Evolutionary conservation across 2,797 vertebrate species (phyloP).

Genomic region (Aeoliscus strigatus): DNA sequence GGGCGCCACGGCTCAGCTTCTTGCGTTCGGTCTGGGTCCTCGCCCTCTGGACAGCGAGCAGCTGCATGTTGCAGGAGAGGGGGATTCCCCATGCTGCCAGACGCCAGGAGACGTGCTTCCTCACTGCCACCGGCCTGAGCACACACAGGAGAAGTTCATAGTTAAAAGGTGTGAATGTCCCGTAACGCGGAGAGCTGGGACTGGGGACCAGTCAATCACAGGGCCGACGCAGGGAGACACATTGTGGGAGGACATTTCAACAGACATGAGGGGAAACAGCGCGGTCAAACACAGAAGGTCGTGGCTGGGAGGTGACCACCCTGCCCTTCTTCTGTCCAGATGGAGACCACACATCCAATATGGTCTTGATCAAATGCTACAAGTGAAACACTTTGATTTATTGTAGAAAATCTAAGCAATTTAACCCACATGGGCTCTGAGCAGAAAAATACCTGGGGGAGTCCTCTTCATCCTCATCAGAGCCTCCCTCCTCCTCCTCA

Average conservation of each 20-base stretch:
- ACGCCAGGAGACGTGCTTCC: conserved; percentile 59
- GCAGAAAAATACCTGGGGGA: conserved; percentile 52
- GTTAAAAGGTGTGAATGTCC: background rate
- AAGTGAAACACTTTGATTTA: no score
- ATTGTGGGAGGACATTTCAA: no score
- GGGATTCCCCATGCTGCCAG: conserved; percentile 66
- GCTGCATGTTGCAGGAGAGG: conserved; percentile 39
- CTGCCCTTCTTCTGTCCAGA: no score
- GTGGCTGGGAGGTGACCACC: no score
- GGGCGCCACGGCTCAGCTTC: conserved; percentile 63
- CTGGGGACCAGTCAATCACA: no score
- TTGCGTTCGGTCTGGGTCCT: conserved; percentile 48
- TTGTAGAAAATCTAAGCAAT: no score
- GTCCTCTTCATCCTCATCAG: conserved; percentile 58
- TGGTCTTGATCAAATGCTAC: no score
- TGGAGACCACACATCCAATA: no score
- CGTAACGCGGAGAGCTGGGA: background rate
- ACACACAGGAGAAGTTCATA: conserved; percentile 8
- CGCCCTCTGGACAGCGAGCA: conserved; percentile 53
- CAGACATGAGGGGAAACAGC: no score
- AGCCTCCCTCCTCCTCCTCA: conserved; percentile 45
- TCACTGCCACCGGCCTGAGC: conserved; percentile 61
- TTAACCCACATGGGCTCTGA: no score
- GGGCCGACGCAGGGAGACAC: no score
- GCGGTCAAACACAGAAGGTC: no score